Evolutionary conservation across 1,140 invertebrate species (phyloP).

Genomic region (Catajapyx aquilonaris): DNA sequence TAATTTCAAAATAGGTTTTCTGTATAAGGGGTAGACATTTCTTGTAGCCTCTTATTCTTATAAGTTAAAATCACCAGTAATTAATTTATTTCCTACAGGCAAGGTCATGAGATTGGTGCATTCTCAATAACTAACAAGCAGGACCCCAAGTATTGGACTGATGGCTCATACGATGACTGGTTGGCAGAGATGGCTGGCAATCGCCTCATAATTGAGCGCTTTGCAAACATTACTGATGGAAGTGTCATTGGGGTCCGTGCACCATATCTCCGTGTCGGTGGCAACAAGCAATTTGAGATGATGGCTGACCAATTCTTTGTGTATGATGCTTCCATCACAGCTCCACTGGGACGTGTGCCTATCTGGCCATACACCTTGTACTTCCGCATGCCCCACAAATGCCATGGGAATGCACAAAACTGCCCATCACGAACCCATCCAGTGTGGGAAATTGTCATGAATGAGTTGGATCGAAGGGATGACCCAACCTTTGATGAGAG

Average conservation of each 20-base stretch:
- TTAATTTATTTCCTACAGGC: slow-evolving; percentile 36
- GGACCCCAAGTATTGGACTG: slow-evolving; percentile 70
- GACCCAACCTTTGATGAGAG: slow-evolving; percentile 78
- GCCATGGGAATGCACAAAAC: slow-evolving; percentile 79
- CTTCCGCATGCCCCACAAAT: slow-evolving; percentile 86
- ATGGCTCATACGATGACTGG: slow-evolving; percentile 76
- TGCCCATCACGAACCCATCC: slow-evolving; percentile 75
- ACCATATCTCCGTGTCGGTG: slow-evolving; percentile 73
- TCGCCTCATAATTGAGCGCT: slow-evolving; percentile 62
- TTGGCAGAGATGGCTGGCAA: slow-evolving; percentile 89
- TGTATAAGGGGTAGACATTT: too few species aligned
- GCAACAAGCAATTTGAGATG: slow-evolving; percentile 89
- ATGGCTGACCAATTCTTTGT: slow-evolving; percentile 88
- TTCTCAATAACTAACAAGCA: slow-evolving; percentile 88
- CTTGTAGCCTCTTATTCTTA: too few species aligned
- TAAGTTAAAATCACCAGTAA: too few species aligned
- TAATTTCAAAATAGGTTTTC: too few species aligned
- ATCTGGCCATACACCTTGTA: slow-evolving; percentile 92
- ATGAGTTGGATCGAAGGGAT: slow-evolving; percentile 75
- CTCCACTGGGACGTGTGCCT: slow-evolving; percentile 62
- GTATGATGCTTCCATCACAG: slow-evolving; percentile 84
- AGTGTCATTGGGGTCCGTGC: slow-evolving; percentile 72
- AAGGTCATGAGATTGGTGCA: slow-evolving; percentile 80
- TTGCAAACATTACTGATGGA: slow-evolving; percentile 77
- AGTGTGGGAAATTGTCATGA: slow-evolving; percentile 92